phyloP scores from a whole-genome alignment of 2,888 invertebrate genomes.

The Hoplodrina blanda region DNA sequence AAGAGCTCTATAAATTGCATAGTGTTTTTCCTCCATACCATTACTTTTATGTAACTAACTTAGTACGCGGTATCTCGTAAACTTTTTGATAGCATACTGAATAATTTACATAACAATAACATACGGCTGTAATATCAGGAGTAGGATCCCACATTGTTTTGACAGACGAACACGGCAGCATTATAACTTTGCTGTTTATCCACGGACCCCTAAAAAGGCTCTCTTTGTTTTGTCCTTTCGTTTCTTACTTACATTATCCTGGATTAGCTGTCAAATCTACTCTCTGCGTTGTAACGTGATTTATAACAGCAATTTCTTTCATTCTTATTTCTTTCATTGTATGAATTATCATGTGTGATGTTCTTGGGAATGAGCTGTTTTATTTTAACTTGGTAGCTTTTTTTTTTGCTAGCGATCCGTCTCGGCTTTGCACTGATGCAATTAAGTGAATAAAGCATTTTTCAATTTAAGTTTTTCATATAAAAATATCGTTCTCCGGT shows the following conservation, averaged over 20 bases:
- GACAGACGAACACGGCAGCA: constrained; percentile 33
- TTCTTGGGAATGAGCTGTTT: constrained; percentile 28
- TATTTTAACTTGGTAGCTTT: constrained; percentile 1
- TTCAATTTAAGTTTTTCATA: too few species aligned
- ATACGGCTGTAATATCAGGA: constrained; percentile 26
- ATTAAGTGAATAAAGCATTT: too few species aligned
- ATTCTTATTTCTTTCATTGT: constrained; percentile 11
- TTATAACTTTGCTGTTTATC: constrained; percentile 30
- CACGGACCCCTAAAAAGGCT: constrained; percentile 43
- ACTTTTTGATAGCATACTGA: constrained; percentile 26
- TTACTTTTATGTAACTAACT: not conserved
- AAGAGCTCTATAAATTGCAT: too few species aligned
- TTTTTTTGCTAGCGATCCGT: not conserved
- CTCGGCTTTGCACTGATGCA: too few species aligned
- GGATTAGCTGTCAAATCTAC: constrained; percentile 64
- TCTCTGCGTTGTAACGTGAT: constrained; percentile 47
- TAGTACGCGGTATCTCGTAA: constrained; percentile 4
- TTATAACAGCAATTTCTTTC: constrained; percentile 49
- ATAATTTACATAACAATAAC: constrained; percentile 48
- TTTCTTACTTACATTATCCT: constrained; percentile 52
- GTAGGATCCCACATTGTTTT: constrained; percentile 32
- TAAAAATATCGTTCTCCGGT: too few species aligned
- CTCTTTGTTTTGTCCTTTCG: constrained; percentile 48
- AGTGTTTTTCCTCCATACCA: not conserved
- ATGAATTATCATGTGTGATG: constrained; percentile 44